Base-by-base conservation (phyloP, 1,140 invertebrate genomes). In the Oedothorax gibbosus region DNA sequence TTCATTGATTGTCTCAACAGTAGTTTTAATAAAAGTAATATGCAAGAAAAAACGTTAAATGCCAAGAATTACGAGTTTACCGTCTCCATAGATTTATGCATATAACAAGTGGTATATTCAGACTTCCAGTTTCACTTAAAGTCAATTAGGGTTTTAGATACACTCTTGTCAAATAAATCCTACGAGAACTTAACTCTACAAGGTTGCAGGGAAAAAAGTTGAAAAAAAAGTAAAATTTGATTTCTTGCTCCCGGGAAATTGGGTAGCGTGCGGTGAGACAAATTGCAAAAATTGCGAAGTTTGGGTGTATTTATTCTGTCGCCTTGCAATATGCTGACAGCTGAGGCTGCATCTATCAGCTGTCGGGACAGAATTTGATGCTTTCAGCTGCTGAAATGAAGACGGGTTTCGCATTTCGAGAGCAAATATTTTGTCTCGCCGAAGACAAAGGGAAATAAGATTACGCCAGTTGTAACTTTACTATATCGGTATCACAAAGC, bases 281-380 rank as follows among this genome's bases (percentile, higher is more conserved):
- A 77, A 77, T 77, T 77, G 75, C 60, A 77, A 50, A 77, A 77
- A 77, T 64, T 62, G 49, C 57, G 60, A 77, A 64, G 75, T 77
- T 77, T 77, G 49, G 49, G 56, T 64, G 56, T 64, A 77, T 77
- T 51, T 77, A 77, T 77, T 50, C 56, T 21, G 49, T 15, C 7
- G 12, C 21, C 66, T 49, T 69, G 15, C 35, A 49, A 49, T 50
- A 35, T 15, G 21, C 10, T 49, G 15, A 71, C n/a, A 20, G 11
- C 54, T 20, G 11, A 21, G 49, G 72, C 18, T 9, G 18, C 56
- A 57, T 75, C 51, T 75, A 75, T 75, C 21, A 14, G 54, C 35
- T 35, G 35, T 35, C 18, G 54, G 9, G 54, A 60, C 51, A 75
- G 11, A 51, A 35, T 71, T 50, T 50, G 35, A 60, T 60, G 35